phyloP scores from a whole-genome alignment of 1,140 invertebrate genomes.

The Hermatobates lingyangjiaoensis region DNA sequence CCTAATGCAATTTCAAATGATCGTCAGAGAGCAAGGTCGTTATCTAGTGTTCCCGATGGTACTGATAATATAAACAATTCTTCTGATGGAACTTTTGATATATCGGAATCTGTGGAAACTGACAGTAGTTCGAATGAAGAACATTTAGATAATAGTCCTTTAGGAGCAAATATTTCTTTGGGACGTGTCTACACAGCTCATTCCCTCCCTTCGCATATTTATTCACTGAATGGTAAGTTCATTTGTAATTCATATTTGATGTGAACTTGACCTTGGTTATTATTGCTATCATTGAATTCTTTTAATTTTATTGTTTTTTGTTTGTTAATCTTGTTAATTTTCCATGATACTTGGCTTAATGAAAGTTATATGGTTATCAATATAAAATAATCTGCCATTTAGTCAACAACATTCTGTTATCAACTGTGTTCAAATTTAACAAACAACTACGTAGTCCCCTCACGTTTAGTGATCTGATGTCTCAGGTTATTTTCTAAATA shows the following conservation, averaged over 20 bases:
- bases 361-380: too few species aligned
- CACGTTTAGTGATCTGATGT: too few species aligned
- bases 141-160: slow-evolving; percentile 22
- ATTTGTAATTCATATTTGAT: not conserved
- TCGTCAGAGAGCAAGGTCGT: slow-evolving; percentile 55
- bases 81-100: slow-evolving; percentile 30
- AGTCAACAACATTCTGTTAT: too few species aligned
- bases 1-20: slow-evolving; percentile 47
- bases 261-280: too few species aligned
- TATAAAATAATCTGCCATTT: too few species aligned
- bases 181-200: slow-evolving; percentile 69
- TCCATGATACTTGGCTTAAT: too few species aligned
- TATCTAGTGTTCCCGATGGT: slow-evolving; percentile 60
- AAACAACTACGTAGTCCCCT: too few species aligned
- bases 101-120: slow-evolving; percentile 36
- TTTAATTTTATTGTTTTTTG: too few species aligned
- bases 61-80: slow-evolving; percentile 16
- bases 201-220: slow-evolving; percentile 75
- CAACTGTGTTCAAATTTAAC: too few species aligned
- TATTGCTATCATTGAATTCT: too few species aligned
- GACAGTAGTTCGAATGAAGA: slow-evolving; percentile 36
- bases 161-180: slow-evolving; percentile 25
- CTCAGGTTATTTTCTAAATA: too few species aligned
- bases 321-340: too few species aligned
- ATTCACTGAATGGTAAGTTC: slow-evolving; percentile 69